Percentiles rank a stretch among this genome's conserved stretches.
phyloP scores from a whole-genome alignment of 2,113 vertebrate genomes.

The Lepus europaeus region DNA sequence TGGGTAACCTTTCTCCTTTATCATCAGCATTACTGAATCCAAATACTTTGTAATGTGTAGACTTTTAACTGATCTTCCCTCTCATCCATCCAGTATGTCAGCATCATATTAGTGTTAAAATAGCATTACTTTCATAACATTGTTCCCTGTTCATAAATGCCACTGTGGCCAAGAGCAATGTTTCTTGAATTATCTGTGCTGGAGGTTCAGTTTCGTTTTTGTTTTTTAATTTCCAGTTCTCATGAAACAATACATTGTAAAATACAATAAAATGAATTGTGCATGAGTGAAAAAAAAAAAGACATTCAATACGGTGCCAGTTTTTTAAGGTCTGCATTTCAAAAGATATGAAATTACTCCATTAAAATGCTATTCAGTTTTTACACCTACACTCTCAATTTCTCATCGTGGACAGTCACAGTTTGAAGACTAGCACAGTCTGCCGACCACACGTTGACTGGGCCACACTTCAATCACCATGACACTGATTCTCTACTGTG shows the following conservation, averaged over 20 bases:
- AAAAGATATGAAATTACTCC: neutral
- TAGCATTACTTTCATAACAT: neutral
- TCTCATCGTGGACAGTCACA: neutral
- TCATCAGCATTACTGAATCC: neutral
- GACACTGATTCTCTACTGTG: neutral
- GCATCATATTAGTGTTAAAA: neutral
- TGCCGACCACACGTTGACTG: neutral
- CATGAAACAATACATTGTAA: neutral
- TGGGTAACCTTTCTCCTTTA: neutral
- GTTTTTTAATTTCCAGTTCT: conserved; percentile 22
- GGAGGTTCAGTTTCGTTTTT: neutral
- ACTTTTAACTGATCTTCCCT: neutral
- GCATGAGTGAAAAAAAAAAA: neutral
- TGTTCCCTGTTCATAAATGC: neutral
- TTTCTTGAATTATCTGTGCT: neutral
- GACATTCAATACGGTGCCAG: neutral
- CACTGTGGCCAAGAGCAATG: neutral
- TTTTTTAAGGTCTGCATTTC: neutral
- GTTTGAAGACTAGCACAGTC: neutral
- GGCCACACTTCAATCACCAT: neutral
- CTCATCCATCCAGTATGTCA: neutral
- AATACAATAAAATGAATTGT: neutral
- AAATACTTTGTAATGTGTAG: neutral
- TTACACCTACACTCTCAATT: neutral
- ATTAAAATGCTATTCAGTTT: neutral